Base-by-base conservation (phyloP, 2,888 invertebrate genomes). In the Cheilosia urbana region DNA sequence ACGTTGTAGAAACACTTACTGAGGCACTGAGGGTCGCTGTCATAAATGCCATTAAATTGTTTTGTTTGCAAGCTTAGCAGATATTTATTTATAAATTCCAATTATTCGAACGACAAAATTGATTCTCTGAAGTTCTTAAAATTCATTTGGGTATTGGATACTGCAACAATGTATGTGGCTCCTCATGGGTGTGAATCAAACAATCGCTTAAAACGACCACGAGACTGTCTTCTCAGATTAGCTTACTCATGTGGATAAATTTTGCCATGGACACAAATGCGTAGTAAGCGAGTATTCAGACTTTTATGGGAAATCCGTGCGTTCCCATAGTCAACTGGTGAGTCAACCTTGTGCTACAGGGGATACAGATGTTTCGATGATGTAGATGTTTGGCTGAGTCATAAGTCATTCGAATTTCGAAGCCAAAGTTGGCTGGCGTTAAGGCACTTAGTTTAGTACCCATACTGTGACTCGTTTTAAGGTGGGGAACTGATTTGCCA, bases 261-360 rank as follows among this genome's bases (percentile, higher is more conserved):
- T 66, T 40, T 53, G 27, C n/a, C 42, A 30, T 51, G 51, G 27
- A 68, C 30, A 47, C 60, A 60, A 40, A 78, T 57, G 62, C 45
- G 45, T 55, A 47, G 37, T 37, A 13, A 37, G 13, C 11, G 4
- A 13, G 45, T 68, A 57, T 58, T 53, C 15, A 47, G 24, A 60
- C 17, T 21, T 27, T 51, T 53, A 60, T 80, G 80, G 80, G 75
- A 80, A 80, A 75, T 62, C 75, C 75, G 49, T 37, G 40, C 15
- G 60, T 60, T 53, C 34, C 27, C 45, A n/a, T 47, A 37, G 62
- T 75, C 47, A 68, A 62, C 71, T 66, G 66, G 40, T 83, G 72
- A 78, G 55, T 72, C 71, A 77, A 66, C 77, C 82, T 82, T 77
- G 71, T 55, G 37, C 63, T 49, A 63, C 65, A 49, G 45, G 30